Conservation (phyloP, 2,888 invertebrate genomes). For the Rosalia funebris region DNA sequence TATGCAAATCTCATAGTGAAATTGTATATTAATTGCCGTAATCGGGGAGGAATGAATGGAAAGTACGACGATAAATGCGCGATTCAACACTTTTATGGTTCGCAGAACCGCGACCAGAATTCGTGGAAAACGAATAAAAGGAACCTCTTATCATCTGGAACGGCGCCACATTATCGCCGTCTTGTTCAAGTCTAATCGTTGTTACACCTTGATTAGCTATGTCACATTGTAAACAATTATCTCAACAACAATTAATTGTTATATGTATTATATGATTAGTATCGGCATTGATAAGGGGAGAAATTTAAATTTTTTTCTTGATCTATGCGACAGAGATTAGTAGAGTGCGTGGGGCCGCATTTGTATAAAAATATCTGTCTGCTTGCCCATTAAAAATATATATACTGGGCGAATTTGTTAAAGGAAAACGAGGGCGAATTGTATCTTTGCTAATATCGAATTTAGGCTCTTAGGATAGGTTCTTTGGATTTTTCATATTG, state of each 20-base stretch:
- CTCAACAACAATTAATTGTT: not conserved
- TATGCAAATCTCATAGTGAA: slow-evolving; percentile 1
- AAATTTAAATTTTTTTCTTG: not conserved
- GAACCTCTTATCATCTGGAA: not conserved
- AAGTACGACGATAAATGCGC: slow-evolving; percentile 4
- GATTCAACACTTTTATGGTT: slow-evolving; percentile 4
- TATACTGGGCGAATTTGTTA: too few relatives aligned
- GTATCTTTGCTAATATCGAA: too few relatives aligned
- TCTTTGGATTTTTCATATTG: too few relatives aligned
- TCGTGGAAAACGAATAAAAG: not conserved
- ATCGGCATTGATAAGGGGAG: not conserved
- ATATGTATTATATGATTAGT: not conserved
- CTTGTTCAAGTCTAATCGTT: not conserved
- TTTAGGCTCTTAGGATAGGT: too few relatives aligned
- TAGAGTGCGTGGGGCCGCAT: too few relatives aligned
- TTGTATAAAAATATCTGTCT: too few relatives aligned
- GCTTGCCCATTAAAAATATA: too few relatives aligned
- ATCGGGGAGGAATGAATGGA: slow-evolving; percentile 11
- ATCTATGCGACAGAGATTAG: not conserved
- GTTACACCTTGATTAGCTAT: not conserved
- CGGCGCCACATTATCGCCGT: not conserved
- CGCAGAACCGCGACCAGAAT: not conserved
- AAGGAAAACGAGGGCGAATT: too few relatives aligned
- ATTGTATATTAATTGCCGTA: slow-evolving; percentile 9
- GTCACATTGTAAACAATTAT: not conserved